Base-by-base conservation (phyloP, 92 coral and sea anemone species). In the Phymanthus crucifer region DNA sequence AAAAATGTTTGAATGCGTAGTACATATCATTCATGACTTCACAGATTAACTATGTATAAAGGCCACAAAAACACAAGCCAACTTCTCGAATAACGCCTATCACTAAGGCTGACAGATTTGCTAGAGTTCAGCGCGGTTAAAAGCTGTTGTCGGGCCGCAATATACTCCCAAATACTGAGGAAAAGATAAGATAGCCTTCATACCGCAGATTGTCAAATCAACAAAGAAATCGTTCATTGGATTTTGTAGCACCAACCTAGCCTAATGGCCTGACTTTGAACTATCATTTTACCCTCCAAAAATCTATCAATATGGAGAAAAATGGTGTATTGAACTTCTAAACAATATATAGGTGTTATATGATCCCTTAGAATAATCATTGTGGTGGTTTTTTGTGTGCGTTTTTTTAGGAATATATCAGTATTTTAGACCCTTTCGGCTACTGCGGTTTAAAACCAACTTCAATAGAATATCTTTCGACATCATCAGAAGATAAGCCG, bases 121-220 rank as follows among this genome's bases (percentile, higher is more conserved):
- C 74, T 67, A 35, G 75, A 79, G 83, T 70, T 70, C 74, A 79
- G 9, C 75, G 75, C 76, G 83, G 83, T 79, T 78, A 40, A 54
- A 69, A 70, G 74, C 50, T 70, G 45, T 40, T 70, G 74, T 61
- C 68, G 68, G 18, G 29, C 68, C 68, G 68, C 68, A 61, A 61
- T 74, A 36, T n/a, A 21, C 36, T 61, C 78, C 71, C 57, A 77
- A 70, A 56, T 36, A 37, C 66, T 36, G 12, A 34, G 72, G 50
- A 76, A 76, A 76, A 61, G 31, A 54, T 38, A 38, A 77, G 68
- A 46, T 68, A 76, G 64, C 81, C 29, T 6, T 48, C 71, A 46
- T 77, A 50, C 81, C 81, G 32, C 81, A 47, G 65, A 69, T 56
- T 61, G 81, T 58, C 81, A 77, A 77, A 77, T 61, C 81, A 54